Percentiles rank a stretch among this genome's conserved stretches.
Evolutionary conservation across 2,797 vertebrate genomes (phyloP).

Genomic region (Taeniopygia guttata): DNA sequence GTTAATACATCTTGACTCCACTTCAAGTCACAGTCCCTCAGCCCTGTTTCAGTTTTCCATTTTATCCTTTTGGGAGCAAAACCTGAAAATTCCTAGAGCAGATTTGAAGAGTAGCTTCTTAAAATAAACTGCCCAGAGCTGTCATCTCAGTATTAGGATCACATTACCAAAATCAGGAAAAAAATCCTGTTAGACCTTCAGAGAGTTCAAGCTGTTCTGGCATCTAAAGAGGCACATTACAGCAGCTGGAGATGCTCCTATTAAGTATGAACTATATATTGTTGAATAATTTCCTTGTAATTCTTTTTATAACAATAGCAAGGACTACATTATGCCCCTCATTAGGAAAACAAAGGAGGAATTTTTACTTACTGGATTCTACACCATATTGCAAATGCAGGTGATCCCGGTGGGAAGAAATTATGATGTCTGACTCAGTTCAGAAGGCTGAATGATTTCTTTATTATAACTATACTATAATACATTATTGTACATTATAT

Average conservation of each 20-base stretch:
- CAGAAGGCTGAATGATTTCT: too few relatives aligned
- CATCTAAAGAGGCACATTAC: background rate
- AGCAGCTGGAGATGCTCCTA: background rate
- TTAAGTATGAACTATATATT: background rate
- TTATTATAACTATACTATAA: too few relatives aligned
- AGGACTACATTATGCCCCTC: background rate
- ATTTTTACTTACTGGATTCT: background rate
- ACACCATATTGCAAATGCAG: background rate
- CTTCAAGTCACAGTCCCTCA: constrained; percentile 1
- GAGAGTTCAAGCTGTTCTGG: constrained; percentile 74
- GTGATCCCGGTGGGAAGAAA: too few relatives aligned
- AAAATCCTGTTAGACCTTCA: constrained; percentile 76
- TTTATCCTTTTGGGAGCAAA: constrained; percentile 26
- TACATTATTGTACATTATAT: too few relatives aligned
- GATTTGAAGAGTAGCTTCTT: constrained; percentile 56
- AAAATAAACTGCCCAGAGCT: constrained; percentile 67
- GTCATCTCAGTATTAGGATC: constrained; percentile 71
- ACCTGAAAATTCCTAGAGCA: constrained; percentile 9
- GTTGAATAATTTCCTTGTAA: background rate
- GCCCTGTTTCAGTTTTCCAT: constrained; percentile 17
- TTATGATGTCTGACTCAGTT: too few relatives aligned
- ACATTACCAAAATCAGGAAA: constrained; percentile 76
- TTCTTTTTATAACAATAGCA: background rate
- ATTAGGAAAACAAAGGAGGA: background rate
- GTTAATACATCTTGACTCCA: constrained; percentile 14